Conservation (phyloP, 1,140 invertebrate species). For the Cyclargus thomasi region DNA sequence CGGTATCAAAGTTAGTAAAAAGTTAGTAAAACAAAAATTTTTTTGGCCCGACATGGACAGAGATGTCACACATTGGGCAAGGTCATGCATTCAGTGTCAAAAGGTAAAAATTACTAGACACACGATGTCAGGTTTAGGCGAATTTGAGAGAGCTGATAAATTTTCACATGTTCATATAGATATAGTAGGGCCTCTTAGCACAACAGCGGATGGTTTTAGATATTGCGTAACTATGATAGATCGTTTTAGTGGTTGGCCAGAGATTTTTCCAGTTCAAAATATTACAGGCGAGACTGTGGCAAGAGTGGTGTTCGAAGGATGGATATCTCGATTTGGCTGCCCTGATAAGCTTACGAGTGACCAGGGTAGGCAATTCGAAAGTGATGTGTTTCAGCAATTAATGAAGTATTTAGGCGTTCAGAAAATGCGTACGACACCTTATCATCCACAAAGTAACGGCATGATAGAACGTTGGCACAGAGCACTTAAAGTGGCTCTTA, state of each 20-base stretch:
- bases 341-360: neutral
- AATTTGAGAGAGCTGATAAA: neutral
- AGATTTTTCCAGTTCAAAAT: no score
- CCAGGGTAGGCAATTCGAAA: neutral
- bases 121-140: neutral
- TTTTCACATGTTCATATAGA: neutral
- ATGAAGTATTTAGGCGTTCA: neutral
- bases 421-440: neutral
- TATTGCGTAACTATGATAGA: neutral
- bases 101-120: constrained; percentile 24
- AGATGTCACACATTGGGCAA: no score
- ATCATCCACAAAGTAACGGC: neutral
- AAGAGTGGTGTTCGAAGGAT: no score
- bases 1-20: no score
- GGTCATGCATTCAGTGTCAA: no score
- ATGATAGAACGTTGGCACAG: neutral
- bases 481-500: neutral
- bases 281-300: no score
- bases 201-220: neutral
- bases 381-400: neutral
- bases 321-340: no score
- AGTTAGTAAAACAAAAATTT: no score
- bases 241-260: neutral
- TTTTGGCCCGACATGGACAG: no score
- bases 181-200: neutral